Percentiles rank a stretch among this genome's conserved stretches.
These are phyloP conservation scores for Archilochus colubris DNA, from an alignment of 2,113 vertebrate genomes.

Conservation along the genomic window DNA sequence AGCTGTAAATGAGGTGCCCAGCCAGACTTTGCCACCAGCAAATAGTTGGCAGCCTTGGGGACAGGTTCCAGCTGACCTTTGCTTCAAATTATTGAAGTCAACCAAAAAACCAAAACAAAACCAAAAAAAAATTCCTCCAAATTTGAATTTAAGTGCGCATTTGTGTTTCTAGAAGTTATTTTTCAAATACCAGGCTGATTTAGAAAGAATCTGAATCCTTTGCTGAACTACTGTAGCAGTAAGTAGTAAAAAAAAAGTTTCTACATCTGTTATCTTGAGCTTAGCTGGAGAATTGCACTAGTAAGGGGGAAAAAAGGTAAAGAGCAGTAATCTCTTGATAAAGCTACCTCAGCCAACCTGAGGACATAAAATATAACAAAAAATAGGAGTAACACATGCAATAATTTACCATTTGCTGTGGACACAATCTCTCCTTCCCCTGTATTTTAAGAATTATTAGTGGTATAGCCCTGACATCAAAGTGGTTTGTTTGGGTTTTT, in stretches of 20 bases:
- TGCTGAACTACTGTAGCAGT: not conserved
- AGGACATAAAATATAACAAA: not conserved
- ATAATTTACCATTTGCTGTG: not conserved
- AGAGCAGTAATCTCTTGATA: not conserved
- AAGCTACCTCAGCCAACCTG: not conserved
- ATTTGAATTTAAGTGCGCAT: not conserved
- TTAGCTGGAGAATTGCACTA: not conserved
- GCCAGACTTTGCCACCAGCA: not conserved
- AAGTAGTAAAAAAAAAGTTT: not conserved
- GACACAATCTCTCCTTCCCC: not conserved
- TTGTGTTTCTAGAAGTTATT: not conserved
- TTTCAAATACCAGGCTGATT: not conserved
- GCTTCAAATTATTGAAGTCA: not conserved
- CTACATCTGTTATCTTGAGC: not conserved
- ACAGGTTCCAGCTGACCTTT: not conserved
- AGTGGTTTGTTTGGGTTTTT: not conserved
- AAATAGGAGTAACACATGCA: conserved; percentile 6
- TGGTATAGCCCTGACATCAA: conserved; percentile 35
- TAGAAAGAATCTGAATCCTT: not conserved
- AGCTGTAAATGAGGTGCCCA: not conserved
- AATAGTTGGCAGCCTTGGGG: not conserved
- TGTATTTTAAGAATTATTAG: conserved; percentile 3
- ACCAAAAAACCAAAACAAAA: too few species aligned
- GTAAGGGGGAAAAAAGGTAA: not conserved
- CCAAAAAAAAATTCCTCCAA: too few species aligned